Conservation (phyloP, 2,113 vertebrate species). For the Arizona elegans region DNA sequence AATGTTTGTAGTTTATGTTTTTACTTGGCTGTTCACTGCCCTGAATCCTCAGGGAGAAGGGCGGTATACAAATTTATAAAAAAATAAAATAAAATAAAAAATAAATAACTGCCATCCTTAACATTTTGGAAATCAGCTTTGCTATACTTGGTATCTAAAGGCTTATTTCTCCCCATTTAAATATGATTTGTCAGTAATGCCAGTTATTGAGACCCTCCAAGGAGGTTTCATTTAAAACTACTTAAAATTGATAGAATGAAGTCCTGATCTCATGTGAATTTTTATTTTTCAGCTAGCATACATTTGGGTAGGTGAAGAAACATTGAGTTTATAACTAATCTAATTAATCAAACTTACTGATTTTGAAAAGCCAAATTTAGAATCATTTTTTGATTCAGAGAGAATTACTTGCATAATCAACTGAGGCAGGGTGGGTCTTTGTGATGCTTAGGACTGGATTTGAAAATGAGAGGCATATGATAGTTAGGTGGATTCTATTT, state of each 20-base stretch:
- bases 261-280: constrained; percentile 17
- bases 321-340: constrained; percentile 1
- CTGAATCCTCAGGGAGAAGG: too few relatives aligned
- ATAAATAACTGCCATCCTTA: constrained; percentile 9
- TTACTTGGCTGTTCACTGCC: too few relatives aligned
- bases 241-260: constrained; percentile 34
- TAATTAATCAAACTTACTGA: constrained; percentile 4
- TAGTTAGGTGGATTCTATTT: constrained; percentile 33
- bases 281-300: constrained; percentile 14
- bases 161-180: constrained; percentile 18
- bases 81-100: too few relatives aligned
- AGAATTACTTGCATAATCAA: not conserved
- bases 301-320: constrained; percentile 32
- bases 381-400: not conserved
- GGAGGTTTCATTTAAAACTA: not conserved
- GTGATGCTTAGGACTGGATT: not conserved
- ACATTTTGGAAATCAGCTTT: constrained; percentile 30
- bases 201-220: constrained; percentile 31
- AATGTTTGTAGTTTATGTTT: too few relatives aligned
- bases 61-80: too few relatives aligned
- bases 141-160: not conserved
- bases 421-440: not conserved
- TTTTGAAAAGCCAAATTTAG: constrained; percentile 8
- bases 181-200: not conserved
- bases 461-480: constrained; percentile 25